Base-by-base conservation (phyloP, 2,888 invertebrate genomes). In the Pseudococcus longispinus region DNA sequence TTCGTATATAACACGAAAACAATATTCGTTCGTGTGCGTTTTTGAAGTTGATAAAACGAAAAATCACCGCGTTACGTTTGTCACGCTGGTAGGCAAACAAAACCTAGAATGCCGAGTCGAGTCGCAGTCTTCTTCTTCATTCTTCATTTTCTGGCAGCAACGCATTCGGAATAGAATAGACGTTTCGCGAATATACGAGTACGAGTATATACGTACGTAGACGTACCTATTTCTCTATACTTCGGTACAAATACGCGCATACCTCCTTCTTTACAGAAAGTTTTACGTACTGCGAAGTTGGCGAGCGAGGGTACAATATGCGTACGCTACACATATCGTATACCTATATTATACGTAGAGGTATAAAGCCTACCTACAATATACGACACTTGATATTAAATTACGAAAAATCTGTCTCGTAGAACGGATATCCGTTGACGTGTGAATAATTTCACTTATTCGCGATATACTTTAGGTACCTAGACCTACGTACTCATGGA, bases 341-440 rank as follows among this genome's bases (percentile, higher is more conserved):
- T 65, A 32, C 32, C 32, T 32, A 32, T 32, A 32, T 32, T 32
- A 26, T 65, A 65, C 15, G 65, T 65, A 23, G 11, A 23, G 15
- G 70, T 29, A 70, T 70, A 23, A 60, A 23, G 29, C 29, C 4
- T 70, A 70, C 70, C 70, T 70, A 70, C 70, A 70, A 70, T 29
- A 70, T 70, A 70, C 70, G 29, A 70, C 70, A 70, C 70, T 70
- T 70, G 70, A 70, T 70, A 70, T 70, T 70, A 70, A 70, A 70
- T 70, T 70, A 70, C 70, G 70, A 70, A 70, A 70, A 70, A 70
- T 70, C 70, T 70, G 70, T 70, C 70, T 70, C 70, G 15, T 29
- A 29, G 29, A 70, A 29, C 70, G 70, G 70, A 70, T 70, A 70
- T 70, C 70, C 70, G 70, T 70, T 70, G 70, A 70, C 70, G 70